Conservation (phyloP, 37 sponge, comb jelly and placozoan genomes). For the Spongia lamella region DNA sequence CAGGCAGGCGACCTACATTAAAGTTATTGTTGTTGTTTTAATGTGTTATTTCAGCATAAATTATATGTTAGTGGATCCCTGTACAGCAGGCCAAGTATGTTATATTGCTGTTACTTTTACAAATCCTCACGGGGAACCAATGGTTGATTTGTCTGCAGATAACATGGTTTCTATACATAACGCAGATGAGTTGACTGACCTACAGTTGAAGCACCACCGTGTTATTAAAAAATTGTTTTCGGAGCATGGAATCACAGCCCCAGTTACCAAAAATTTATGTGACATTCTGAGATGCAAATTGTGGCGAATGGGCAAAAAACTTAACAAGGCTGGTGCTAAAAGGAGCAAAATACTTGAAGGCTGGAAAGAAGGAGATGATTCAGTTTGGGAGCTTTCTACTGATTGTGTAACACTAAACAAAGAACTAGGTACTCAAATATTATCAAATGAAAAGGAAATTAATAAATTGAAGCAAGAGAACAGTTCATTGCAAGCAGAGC, state of each 20-base stretch:
- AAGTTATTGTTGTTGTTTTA: no score
- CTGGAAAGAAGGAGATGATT: neutral
- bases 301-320: constrained; percentile 3
- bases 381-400: neutral
- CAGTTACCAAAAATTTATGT: neutral
- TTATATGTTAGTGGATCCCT: no score
- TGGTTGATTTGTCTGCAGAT: no score
- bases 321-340: neutral
- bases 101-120: no score
- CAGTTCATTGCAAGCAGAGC: neutral
- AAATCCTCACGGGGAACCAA: no score
- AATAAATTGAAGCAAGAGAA: neutral
- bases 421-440: neutral
- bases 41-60: no score
- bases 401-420: neutral
- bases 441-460: neutral
- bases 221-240: neutral
- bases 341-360: neutral
- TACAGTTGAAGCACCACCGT: neutral
- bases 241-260: neutral
- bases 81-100: no score
- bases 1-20: no score
- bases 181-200: no score
- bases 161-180: no score
- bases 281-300: neutral